Evolutionary conservation across 2,113 vertebrate species (phyloP).

Genomic region (human): DNA sequence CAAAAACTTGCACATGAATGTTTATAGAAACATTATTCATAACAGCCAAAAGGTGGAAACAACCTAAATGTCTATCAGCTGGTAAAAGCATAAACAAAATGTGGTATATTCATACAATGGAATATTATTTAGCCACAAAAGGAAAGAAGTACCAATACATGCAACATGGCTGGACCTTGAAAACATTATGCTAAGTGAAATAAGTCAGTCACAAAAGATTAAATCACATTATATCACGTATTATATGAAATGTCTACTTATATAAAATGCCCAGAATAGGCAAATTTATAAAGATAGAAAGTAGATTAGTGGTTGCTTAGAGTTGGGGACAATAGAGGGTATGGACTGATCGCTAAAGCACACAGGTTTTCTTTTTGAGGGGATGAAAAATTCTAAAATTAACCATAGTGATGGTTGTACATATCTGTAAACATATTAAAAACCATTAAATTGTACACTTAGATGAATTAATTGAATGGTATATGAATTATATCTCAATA

Average conservation of each 20-base stretch:
- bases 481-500: neutral
- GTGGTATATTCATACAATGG: neutral
- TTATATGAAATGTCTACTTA: neutral
- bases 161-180: neutral
- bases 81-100: neutral
- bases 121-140: neutral
- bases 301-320: neutral
- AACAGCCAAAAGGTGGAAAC: neutral
- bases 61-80: neutral
- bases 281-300: neutral
- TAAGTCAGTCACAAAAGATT: neutral
- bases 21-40: neutral
- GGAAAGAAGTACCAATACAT: no score
- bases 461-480: neutral
- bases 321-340: neutral
- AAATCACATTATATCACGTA: no score
- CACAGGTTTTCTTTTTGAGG: neutral
- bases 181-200: neutral
- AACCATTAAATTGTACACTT: neutral
- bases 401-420: neutral
- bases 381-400: constrained; percentile 8
- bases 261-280: neutral
- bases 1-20: neutral
- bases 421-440: neutral
- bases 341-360: neutral